These are phyloP conservation scores for Mycetomoellerius zeteki DNA, from an alignment of 1,140 invertebrate genomes.

Conservation along the genomic window DNA sequence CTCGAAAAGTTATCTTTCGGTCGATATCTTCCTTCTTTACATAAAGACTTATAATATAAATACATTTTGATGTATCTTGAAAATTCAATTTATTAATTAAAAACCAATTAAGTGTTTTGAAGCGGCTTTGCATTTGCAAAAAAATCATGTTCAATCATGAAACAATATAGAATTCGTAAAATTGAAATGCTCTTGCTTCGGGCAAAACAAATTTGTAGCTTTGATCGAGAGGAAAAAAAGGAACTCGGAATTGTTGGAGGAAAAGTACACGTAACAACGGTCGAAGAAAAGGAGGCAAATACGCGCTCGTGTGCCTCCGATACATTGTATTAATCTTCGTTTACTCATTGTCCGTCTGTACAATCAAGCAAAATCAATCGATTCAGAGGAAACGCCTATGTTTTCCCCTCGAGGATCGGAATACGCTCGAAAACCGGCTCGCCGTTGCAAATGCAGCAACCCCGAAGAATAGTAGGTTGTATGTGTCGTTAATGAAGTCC, in stretches of 20 bases:
- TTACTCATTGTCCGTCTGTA: conserved; percentile 77
- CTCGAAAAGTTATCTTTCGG: no score
- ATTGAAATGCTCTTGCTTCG: background rate
- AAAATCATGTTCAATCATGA: background rate
- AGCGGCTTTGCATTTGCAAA: background rate
- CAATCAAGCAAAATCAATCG: conserved; percentile 79
- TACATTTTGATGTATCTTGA: background rate
- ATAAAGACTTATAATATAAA: background rate
- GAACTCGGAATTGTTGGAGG: background rate
- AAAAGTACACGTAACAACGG: conserved; percentile 43
- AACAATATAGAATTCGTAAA: background rate
- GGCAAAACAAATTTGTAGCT: conserved; percentile 8
- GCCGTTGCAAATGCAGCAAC: conserved; percentile 40
- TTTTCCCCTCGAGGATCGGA: conserved; percentile 57
- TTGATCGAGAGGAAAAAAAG: background rate
- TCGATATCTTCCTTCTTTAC: background rate
- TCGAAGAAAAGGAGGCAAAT: conserved; percentile 43
- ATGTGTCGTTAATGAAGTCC: conserved; percentile 41
- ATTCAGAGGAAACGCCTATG: conserved; percentile 72
- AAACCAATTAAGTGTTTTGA: background rate
- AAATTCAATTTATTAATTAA: background rate
- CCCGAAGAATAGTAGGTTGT: conserved; percentile 44
- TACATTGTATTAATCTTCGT: conserved; percentile 81
- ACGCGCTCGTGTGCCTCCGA: conserved; percentile 19
- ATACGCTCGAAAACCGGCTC: conserved; percentile 26